These are phyloP conservation scores for Venustaconcha ellipsiformis DNA, from an alignment of 1,140 invertebrate genomes.

Conservation along the genomic window DNA sequence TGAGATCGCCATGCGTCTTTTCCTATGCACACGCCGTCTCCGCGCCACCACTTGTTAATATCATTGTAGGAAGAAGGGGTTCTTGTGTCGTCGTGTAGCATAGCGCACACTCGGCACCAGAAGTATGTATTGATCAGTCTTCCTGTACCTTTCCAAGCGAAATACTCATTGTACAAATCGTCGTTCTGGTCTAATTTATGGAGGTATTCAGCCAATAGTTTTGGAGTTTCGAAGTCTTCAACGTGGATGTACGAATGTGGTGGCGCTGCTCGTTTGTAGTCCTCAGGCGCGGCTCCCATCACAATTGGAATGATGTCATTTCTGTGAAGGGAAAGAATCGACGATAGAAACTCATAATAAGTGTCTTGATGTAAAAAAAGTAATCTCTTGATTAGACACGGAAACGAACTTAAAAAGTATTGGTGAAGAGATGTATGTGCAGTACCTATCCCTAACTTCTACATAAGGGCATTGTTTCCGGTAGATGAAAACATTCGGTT, in stretches of 20 bases:
- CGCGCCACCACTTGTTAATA: conserved; percentile 57
- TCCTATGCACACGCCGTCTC: conserved; percentile 51
- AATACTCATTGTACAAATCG: conserved; percentile 67
- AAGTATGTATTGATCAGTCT: conserved; percentile 74
- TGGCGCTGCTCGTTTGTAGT: conserved; percentile 66
- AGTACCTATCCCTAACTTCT: too few species aligned
- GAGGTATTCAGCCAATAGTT: conserved; percentile 88
- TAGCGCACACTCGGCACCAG: conserved; percentile 92
- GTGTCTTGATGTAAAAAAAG: too few species aligned
- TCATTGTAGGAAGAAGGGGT: conserved; percentile 36
- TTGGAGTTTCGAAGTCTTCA: conserved; percentile 91
- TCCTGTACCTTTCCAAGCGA: conserved; percentile 65
- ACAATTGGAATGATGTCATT: conserved; percentile 70
- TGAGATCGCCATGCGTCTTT: conserved; percentile 41
- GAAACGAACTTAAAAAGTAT: too few species aligned
- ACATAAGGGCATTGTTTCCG: too few species aligned
- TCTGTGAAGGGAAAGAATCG: conserved; percentile 39
- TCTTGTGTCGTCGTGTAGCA: conserved; percentile 51
- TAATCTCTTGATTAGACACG: too few species aligned
- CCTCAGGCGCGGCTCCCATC: conserved; percentile 72
- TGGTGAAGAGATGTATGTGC: too few species aligned
- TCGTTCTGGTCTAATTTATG: conserved; percentile 71
- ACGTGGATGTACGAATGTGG: conserved; percentile 93
- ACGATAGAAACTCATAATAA: too few species aligned
- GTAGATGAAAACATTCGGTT: too few species aligned